Base-by-base conservation (phyloP, 2,888 invertebrate genomes). In the Masnerella sp. region DNA sequence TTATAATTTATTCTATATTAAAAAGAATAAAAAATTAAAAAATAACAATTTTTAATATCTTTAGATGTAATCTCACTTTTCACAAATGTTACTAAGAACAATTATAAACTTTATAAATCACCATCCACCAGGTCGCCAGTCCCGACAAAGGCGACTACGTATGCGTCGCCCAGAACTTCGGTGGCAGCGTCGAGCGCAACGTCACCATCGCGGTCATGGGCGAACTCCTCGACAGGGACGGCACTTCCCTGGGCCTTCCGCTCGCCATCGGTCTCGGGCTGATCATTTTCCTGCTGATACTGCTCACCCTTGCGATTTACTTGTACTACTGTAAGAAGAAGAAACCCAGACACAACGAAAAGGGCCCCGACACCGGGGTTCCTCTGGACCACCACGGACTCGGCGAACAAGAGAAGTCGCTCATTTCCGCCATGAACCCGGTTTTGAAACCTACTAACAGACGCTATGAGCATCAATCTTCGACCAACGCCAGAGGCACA, bases 401-500 rank as follows among this genome's bases (percentile, higher is more conserved):
- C 49, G 92, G 93, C 65, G 95, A 96, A 84, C 94, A 95, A 90
- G 95, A 95, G 84, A 95, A 96, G 86, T 94, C 94, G 75, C 88
- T 95, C 47, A 92, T 96, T 75, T 93, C 94, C 1, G 93, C 95
- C 52, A 94, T 95, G 20, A 95, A 95, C 88, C 95, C 95, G 0
- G 93, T 95, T 12, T 93, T 93, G 67, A 95, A 96, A 83, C 94
- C 95, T 0, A 94, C 95, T 3, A 89, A 95, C 5, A 89, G 95
- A 47, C 90, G 94, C 71, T 93, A 93, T 77, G 94, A 95, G 69
- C 91, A 91, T 59, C 93, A 94, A 15, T 92, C 93, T 4, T 92
- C 93, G 4, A 91, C 92, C 15, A 91, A 91, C 52, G 92, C 92
- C 75, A 93, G 93, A 56, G 93, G 91, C 12, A 94, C 95, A 4